Base-by-base conservation (phyloP, 2,888 invertebrate species). In the Tribolium freemani region DNA sequence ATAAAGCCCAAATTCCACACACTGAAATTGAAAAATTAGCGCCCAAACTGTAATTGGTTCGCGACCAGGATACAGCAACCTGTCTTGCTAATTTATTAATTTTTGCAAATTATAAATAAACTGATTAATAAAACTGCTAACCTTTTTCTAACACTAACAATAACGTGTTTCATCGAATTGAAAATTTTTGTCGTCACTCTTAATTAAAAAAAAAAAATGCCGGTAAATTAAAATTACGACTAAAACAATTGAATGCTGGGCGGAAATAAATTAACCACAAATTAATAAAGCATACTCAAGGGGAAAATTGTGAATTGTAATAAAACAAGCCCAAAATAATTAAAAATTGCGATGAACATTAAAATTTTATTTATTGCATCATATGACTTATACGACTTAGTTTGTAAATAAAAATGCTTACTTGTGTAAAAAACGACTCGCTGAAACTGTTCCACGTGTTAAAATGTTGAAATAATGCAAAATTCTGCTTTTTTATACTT, bases 1-100 rank as follows among this genome's bases (percentile, higher is more conserved):
- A 93, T 63, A 93, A 84, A 72, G 92, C 93, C 93, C 93, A 94
- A 85, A 94, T 93, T 75, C 93, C 93, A 83, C 93, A 94, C 93
- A 93, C 54, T 57, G 53, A 50, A 68, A 57, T 38, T 57, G 30
- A 16, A 48, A 67, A 60, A 31, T 69, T 44, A 21, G 44, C 44
- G 45, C 53, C 10, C 1, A 16, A 60, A 6, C 48, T 44, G 8
- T 46, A 46, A 58, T 1, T 45, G 21, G 54, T 51, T 51, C 51
- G 20, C 20, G 8, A 3, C 9, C 38, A 38, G 8, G n/a, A 38
- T 6, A 6, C 38, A 38, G 9, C 5, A 38, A 38, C 5, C 38
- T 38, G 38, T 38, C 8, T 38, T 8, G 8, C 38, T 1, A 38
- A 38, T 1, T 38, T 38, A 9, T 31, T 16, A 26, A 5, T 26